Evolutionary conservation across 2,888 invertebrate genomes (phyloP).

Genomic region (Exephanes ischioxanthus): DNA sequence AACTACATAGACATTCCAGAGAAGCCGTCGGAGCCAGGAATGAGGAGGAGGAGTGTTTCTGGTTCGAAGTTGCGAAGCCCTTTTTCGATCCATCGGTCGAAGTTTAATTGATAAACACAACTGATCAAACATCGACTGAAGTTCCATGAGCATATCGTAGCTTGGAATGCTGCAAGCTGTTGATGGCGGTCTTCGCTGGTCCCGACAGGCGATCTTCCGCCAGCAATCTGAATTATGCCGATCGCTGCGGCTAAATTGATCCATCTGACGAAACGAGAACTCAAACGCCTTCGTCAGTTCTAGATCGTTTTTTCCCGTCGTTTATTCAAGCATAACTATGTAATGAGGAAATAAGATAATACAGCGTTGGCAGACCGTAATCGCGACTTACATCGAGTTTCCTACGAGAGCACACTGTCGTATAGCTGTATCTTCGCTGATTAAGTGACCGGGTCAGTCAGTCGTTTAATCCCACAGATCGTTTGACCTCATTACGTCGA

Average conservation of each 20-base stretch:
- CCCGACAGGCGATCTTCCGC: neutral
- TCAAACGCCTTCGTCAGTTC: too few species aligned
- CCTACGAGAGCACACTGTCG: neutral
- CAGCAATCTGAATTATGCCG: neutral
- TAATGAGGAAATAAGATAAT: constrained; percentile 34
- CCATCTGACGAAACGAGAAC: neutral
- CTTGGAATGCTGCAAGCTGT: neutral
- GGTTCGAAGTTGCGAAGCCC: neutral
- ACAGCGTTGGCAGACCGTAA: constrained; percentile 6
- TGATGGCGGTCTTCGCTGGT: neutral
- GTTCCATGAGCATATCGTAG: neutral
- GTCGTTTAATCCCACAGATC: constrained; percentile 28
- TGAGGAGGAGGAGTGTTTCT: neutral
- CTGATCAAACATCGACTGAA: constrained; percentile 20
- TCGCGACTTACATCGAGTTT: constrained; percentile 5
- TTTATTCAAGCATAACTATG: neutral
- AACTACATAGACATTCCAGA: neutral
- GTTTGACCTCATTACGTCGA: constrained; percentile 29
- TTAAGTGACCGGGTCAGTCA: constrained; percentile 19
- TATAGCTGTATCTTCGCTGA: constrained; percentile 1
- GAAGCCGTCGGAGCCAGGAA: neutral
- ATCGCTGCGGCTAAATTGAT: neutral
- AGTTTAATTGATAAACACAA: constrained; percentile 7
- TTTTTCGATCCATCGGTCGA: neutral
- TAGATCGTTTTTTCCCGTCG: too few species aligned